phyloP scores from a whole-genome alignment of 2,797 vertebrate species.

The Neopelma chrysocephalum region DNA sequence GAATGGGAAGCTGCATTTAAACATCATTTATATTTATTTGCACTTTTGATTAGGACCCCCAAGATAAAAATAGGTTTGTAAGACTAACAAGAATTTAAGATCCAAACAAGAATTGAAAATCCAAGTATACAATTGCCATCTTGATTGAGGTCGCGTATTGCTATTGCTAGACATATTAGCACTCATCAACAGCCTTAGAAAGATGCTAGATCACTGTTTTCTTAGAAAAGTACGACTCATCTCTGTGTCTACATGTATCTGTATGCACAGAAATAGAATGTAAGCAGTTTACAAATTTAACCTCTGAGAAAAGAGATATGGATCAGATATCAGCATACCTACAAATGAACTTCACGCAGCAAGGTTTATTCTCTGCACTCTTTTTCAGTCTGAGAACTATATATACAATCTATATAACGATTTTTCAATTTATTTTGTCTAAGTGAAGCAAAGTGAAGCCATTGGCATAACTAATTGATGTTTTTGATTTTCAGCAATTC shows the following conservation, averaged over 20 bases:
- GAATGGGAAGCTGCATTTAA: neutral
- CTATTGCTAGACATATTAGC: neutral
- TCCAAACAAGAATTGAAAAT: neutral
- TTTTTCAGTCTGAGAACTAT: neutral
- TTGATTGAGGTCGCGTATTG: neutral
- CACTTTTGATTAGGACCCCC: accelerated
- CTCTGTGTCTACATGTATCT: neutral
- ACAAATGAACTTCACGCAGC: neutral
- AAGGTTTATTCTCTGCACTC: neutral
- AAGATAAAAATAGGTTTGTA: neutral
- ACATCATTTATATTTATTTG: neutral
- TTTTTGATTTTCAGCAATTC: neutral
- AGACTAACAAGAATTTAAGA: neutral
- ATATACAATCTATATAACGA: neutral
- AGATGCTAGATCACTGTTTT: neutral
- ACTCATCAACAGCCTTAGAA: neutral
- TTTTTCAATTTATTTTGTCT: neutral
- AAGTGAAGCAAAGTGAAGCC: neutral
- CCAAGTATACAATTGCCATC: neutral
- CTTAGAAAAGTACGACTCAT: neutral
- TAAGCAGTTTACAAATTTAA: neutral
- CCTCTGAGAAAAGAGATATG: neutral
- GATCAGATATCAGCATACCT: neutral
- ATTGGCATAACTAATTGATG: neutral
- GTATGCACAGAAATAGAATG: neutral